These are phyloP conservation scores for Brachionus rotundiformis DNA, from an alignment of 1,140 invertebrate species.

Conservation along the genomic window DNA sequence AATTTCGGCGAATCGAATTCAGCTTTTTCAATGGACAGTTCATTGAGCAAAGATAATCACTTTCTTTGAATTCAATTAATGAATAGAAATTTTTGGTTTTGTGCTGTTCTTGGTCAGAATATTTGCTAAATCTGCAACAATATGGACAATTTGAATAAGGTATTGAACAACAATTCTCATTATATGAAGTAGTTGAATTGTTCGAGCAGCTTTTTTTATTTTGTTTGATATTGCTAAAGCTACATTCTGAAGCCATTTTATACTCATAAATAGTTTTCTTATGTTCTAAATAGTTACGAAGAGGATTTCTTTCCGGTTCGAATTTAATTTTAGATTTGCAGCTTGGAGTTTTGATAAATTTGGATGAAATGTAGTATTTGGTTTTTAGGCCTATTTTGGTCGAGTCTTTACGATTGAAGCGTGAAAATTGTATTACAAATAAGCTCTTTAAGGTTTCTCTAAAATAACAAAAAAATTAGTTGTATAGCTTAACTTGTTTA, in stretches of 20 bases:
- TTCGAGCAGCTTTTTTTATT: background rate
- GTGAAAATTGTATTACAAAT: background rate
- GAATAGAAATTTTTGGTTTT: background rate
- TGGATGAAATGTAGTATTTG: background rate
- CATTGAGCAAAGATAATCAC: background rate
- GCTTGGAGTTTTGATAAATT: background rate
- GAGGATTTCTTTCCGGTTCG: background rate
- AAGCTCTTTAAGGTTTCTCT: background rate
- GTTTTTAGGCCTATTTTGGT: constrained; percentile 39
- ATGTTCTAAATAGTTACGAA: background rate
- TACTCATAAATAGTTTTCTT: background rate
- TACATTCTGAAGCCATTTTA: background rate
- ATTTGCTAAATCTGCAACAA: background rate
- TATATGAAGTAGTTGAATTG: background rate
- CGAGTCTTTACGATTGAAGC: constrained; percentile 16
- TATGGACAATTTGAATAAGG: background rate
- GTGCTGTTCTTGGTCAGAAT: background rate
- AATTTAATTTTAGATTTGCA: constrained; percentile 17
- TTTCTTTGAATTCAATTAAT: constrained; percentile 18
- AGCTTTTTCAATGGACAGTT: background rate
- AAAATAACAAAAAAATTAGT: background rate
- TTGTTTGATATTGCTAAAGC: background rate
- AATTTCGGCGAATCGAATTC: background rate
- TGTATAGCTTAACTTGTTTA: background rate
- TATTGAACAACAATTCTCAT: background rate